Percentiles rank a stretch among this genome's conserved stretches.
Conservation (phyloP, 2,113 vertebrate genomes). For the Raphicerus campestris region DNA sequence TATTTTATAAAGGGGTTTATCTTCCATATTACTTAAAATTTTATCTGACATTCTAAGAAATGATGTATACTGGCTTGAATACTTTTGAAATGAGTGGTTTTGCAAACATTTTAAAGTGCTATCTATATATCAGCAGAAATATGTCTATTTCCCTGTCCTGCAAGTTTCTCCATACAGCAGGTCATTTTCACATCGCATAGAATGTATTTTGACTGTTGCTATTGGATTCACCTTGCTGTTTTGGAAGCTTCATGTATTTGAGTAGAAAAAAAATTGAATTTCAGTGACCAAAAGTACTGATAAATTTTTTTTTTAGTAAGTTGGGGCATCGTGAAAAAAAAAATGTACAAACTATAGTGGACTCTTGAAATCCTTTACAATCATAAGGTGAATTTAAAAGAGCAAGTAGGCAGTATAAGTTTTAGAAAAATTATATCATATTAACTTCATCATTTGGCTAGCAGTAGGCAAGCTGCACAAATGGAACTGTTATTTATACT, state of each 20-base stretch:
- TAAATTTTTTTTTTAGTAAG: background rate
- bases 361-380: background rate
- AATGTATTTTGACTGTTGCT: conserved; percentile 22
- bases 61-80: conserved; percentile 52
- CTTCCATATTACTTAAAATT: conserved; percentile 63
- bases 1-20: conserved; percentile 65
- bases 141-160: background rate
- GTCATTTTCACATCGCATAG: conserved; percentile 32
- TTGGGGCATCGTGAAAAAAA: background rate
- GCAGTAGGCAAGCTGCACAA: background rate
- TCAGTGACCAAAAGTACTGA: conserved; percentile 7
- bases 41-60: conserved; percentile 73
- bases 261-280: conserved; percentile 46
- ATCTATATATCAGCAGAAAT: conserved; percentile 42
- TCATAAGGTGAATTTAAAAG: background rate
- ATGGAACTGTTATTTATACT: background rate
- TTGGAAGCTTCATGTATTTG: conserved; percentile 18
- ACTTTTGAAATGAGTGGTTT: conserved; percentile 42
- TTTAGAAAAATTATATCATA: background rate
- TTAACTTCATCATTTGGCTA: background rate
- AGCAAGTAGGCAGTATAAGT: background rate
- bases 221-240: conserved; percentile 51
- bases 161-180: background rate
- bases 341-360: background rate
- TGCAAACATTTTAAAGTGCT: conserved; percentile 3